Evolutionary conservation across 2,797 vertebrate species (phyloP).

Genomic region (Cygnus olor): DNA sequence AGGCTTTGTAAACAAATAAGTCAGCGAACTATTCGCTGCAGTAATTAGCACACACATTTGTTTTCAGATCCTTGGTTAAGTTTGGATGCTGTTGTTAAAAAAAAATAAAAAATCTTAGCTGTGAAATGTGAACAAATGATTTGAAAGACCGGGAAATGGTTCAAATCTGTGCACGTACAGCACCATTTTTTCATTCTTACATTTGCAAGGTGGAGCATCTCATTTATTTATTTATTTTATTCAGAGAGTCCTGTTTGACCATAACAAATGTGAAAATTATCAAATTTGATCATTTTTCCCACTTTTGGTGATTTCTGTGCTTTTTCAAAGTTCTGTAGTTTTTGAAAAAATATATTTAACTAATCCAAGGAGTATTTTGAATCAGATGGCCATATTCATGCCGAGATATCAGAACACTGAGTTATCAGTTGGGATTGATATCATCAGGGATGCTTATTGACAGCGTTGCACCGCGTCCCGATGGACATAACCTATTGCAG

Average conservation of each 20-base stretch:
- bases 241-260: not conserved
- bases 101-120: not conserved
- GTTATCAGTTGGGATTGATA: not conserved
- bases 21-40: not conserved
- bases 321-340: not conserved
- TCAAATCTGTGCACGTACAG: not conserved
- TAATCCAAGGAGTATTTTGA: not conserved
- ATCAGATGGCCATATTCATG: not conserved
- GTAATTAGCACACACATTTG: not conserved
- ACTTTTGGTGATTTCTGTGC: not conserved
- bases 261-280: not conserved
- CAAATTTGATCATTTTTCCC: not conserved
- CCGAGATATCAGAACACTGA: not conserved
- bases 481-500: not conserved
- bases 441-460: not conserved
- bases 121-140: not conserved
- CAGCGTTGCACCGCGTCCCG: not conserved
- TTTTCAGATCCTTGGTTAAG: not conserved
- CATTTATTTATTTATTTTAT: not conserved
- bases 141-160: not conserved
- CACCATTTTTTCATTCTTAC: not conserved
- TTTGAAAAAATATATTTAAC: not conserved
- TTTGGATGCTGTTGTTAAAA: not conserved
- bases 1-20: conserved; percentile 5
- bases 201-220: not conserved